Evolutionary conservation across 1,140 invertebrate genomes (phyloP).

Genomic region (Panagrolaimus sp.): DNA sequence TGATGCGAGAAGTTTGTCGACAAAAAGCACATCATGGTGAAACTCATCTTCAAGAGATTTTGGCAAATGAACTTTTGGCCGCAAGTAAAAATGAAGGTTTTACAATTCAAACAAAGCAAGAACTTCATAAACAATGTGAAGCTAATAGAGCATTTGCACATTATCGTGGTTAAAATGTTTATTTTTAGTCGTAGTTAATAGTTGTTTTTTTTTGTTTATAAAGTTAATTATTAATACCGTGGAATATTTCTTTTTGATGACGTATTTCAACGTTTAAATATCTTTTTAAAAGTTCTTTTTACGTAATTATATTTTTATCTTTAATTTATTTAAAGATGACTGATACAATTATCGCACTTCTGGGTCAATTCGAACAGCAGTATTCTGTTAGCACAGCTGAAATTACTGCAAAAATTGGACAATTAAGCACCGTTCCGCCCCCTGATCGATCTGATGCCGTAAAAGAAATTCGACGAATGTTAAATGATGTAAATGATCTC

Average conservation of each 20-base stretch:
- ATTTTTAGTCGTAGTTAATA: background rate
- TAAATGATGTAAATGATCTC: constrained; percentile 61
- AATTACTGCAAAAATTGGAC: constrained; percentile 58
- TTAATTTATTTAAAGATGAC: constrained; percentile 27
- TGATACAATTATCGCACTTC: constrained; percentile 31
- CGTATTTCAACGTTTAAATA: too few species aligned
- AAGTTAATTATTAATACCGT: constrained; percentile 10
- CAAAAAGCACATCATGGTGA: constrained; percentile 36
- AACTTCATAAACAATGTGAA: constrained; percentile 62
- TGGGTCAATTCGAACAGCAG: constrained; percentile 56
- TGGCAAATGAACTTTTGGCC: constrained; percentile 48
- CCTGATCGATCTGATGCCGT: constrained; percentile 47
- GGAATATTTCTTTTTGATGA: background rate
- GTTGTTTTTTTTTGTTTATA: background rate
- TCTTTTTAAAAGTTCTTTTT: too few species aligned
- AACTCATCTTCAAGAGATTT: constrained; percentile 36
- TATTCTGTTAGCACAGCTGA: constrained; percentile 57
- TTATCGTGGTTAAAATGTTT: constrained; percentile 54
- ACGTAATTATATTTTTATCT: too few species aligned
- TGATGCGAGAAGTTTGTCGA: constrained; percentile 54
- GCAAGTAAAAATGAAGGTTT: constrained; percentile 60
- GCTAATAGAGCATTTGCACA: constrained; percentile 63
- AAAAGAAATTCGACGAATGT: constrained; percentile 49
- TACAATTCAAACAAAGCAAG: constrained; percentile 62
- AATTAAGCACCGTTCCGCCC: constrained; percentile 32